A percentile compares a stretch with the other conserved stretches of the same genome.
Evolutionary conservation across 2,797 vertebrate species (phyloP).

Genomic region (Pseudocheirus occidentalis): DNA sequence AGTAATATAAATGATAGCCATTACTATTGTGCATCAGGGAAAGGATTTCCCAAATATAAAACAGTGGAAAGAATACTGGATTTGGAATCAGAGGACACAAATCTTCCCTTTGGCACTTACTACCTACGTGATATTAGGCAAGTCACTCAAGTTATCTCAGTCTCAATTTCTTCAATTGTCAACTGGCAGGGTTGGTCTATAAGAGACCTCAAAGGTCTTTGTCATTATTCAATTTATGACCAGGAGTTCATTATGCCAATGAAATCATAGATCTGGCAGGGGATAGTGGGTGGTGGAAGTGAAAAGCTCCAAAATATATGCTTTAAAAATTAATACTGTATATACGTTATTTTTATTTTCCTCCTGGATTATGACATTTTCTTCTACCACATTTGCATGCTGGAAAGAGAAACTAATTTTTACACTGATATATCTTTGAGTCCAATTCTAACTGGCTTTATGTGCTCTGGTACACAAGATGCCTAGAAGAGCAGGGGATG

Average conservation of each 20-base stretch:
- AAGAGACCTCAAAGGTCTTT: not conserved
- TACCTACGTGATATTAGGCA: not conserved
- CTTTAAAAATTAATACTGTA: not conserved
- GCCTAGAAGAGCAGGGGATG: conserved; percentile 30
- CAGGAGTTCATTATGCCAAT: not conserved
- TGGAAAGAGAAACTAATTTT: not conserved
- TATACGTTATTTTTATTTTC: not conserved
- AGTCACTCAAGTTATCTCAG: not conserved
- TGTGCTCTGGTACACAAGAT: not conserved
- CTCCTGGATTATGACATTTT: not conserved
- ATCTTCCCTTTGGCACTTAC: not conserved
- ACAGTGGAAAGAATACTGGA: not conserved
- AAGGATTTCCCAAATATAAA: not conserved
- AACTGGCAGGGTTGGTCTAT: not conserved
- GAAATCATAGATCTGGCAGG: not conserved
- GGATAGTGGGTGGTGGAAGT: not conserved
- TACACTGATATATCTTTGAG: conserved; percentile 33
- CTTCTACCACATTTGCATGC: not conserved
- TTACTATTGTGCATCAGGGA: not conserved
- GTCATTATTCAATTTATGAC: not conserved
- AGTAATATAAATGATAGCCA: not conserved
- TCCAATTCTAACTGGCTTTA: not conserved
- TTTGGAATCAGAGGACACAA: not conserved
- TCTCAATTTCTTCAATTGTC: not conserved
- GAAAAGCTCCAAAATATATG: not conserved